These are phyloP conservation scores for Hepsetus odoe DNA, from an alignment of 2,113 vertebrate genomes.

Conservation along the genomic window DNA sequence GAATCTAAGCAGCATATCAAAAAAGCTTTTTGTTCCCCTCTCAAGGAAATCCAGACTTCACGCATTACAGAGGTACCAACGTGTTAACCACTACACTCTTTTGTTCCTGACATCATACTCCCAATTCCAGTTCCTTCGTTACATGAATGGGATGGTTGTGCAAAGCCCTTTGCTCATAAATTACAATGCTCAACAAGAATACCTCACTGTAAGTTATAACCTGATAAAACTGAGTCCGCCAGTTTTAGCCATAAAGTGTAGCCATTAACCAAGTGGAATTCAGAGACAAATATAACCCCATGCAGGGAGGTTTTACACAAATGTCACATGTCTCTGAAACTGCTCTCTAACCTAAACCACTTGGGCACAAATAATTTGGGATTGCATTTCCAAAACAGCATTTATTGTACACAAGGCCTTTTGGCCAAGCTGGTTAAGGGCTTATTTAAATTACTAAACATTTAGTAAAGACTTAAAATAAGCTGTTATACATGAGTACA, in stretches of 20 bases:
- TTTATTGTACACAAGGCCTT: background rate
- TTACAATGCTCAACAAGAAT: background rate
- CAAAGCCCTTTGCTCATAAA: constrained; percentile 6
- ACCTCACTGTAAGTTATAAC: background rate
- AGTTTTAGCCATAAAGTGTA: no score
- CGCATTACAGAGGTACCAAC: background rate
- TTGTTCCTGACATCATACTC: background rate
- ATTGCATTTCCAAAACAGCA: background rate
- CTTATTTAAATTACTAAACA: background rate
- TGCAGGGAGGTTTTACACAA: constrained; percentile 12
- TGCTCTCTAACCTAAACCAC: no score
- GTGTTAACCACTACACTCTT: background rate
- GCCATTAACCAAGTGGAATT: constrained; percentile 47
- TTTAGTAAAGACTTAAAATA: background rate
- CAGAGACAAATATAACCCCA: constrained; percentile 5
- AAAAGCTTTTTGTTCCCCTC: no score
- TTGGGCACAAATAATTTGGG: no score
- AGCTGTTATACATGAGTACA: background rate
- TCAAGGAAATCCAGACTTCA: no score
- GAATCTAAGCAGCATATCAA: no score
- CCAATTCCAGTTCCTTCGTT: background rate
- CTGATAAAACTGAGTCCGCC: constrained; percentile 4
- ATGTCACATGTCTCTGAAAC: background rate
- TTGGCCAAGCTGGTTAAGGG: background rate
- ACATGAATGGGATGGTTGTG: background rate